Percentiles rank a stretch among this genome's conserved stretches.
Evolutionary conservation across 1,140 invertebrate genomes (phyloP).

Genomic region (Bombus affinis): DNA sequence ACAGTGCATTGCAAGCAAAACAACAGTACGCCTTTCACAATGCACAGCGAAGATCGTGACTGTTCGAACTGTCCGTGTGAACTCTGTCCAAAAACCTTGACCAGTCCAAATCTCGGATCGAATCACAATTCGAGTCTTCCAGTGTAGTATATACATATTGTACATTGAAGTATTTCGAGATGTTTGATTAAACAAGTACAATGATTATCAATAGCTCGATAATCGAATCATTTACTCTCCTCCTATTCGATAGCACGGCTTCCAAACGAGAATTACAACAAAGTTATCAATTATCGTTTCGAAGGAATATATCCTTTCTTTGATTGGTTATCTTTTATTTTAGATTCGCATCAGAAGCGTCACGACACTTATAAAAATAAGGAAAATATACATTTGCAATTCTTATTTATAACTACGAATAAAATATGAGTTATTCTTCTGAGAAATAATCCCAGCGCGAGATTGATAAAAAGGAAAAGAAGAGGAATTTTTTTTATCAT

Average conservation of each 20-base stretch:
- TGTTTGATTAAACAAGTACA: background rate
- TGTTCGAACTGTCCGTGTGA: conserved; percentile 26
- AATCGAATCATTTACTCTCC: background rate
- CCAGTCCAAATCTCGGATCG: conserved; percentile 34
- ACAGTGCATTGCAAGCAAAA: conserved; percentile 55
- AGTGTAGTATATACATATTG: background rate
- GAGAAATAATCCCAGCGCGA: background rate
- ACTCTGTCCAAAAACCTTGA: conserved; percentile 47
- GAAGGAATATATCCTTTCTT: too few relatives aligned
- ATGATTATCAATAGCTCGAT: background rate
- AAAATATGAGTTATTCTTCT: background rate
- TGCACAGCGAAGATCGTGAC: conserved; percentile 59
- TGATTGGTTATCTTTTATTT: background rate
- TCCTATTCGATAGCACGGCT: background rate
- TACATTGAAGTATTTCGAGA: background rate
- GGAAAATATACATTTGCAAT: background rate
- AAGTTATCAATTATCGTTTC: background rate
- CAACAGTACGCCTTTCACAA: conserved; percentile 63
- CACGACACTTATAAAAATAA: background rate
- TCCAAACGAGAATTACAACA: background rate
- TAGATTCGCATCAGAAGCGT: background rate
- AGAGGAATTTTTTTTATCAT: background rate
- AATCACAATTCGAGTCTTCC: background rate
- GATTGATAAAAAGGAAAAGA: background rate
- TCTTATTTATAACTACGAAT: background rate